Percentiles rank a stretch among this genome's conserved stretches.
Evolutionary conservation across 2,888 invertebrate species (phyloP).

Genomic region (Esperia sulphurella): DNA sequence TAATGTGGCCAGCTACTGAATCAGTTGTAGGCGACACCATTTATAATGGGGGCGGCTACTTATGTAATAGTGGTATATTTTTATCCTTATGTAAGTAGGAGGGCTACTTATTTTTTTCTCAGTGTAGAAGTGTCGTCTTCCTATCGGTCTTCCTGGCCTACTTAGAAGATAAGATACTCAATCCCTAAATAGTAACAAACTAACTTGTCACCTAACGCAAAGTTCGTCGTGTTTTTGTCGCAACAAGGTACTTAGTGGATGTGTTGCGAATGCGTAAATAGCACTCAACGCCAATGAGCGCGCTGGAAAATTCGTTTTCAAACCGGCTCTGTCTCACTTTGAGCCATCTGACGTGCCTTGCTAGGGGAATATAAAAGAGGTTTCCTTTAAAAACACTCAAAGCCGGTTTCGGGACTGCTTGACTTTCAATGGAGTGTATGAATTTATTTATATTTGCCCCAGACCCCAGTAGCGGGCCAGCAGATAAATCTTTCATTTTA

Average conservation of each 20-base stretch:
- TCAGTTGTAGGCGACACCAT: too few relatives aligned
- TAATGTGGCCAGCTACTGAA: too few relatives aligned
- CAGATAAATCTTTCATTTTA: conserved; percentile 66
- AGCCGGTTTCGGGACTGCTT: conserved; percentile 41
- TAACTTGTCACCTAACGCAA: neutral
- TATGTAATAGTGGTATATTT: too few relatives aligned
- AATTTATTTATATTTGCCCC: conserved; percentile 54
- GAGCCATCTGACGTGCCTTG: conserved; percentile 34
- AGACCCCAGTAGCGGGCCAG: conserved; percentile 32
- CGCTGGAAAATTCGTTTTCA: conserved; percentile 16
- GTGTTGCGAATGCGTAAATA: neutral
- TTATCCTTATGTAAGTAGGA: too few relatives aligned
- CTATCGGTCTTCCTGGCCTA: too few relatives aligned
- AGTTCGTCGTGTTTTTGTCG: neutral
- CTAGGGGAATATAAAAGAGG: conserved; percentile 45
- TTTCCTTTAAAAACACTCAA: conserved; percentile 57
- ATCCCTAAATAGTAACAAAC: neutral
- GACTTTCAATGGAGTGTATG: conserved; percentile 61
- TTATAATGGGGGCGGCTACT: too few relatives aligned
- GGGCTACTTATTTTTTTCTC: too few relatives aligned
- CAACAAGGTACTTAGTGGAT: neutral
- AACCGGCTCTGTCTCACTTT: conserved; percentile 18
- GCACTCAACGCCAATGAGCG: conserved; percentile 1
- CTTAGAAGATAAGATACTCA: too few relatives aligned
- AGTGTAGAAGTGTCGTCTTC: too few relatives aligned